Base-by-base conservation (phyloP, 2,888 invertebrate species). In the Eucera pruinosa region DNA sequence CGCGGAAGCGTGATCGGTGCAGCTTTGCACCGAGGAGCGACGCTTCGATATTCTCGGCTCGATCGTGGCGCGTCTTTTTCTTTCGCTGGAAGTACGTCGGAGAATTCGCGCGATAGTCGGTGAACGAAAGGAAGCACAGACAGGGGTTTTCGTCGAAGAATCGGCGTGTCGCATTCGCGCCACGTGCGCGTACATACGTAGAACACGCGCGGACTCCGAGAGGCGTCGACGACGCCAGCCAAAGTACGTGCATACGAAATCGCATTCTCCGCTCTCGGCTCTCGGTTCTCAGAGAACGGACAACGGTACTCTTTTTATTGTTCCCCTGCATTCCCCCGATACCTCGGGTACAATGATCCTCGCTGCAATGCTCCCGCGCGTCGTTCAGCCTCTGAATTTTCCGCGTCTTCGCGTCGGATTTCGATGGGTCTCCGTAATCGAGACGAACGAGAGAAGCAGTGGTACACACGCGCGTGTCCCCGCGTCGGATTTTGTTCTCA, bases 231-330 rank as follows among this genome's bases (percentile, higher is more conserved):
- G 80, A 68, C 75, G 61, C 27, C 36, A 48, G 67, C 67, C 69
- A 74, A 74, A 57, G 76, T 69, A 67, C 80, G 74, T 67, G 80
- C 76, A 83, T 82, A 77, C 79, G 48, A 75, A 85, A 85, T 84
- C 64, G 65, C 50, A 25, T 52, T 74, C 45, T 66, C 48, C n/a
- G n/a, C n/a, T n/a, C n/a, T n/a, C n/a, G n/a, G n/a, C n/a, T n/a
- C n/a, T n/a, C n/a, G n/a, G 23, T 45, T 72, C 39, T 65, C 61
- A 73, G 48, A 25, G 66, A 70, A 70, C 69, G 64, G 20, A 36
- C 72, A 79, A 81, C 78, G 81, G 73, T 73, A 79, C 66, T 65
- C 60, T 48, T 55, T 65, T 45, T 71, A 64, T 70, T 61, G 62
- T 48, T 60, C 41, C 47, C 7, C 64, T 25, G 60, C 60, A 39